Conservation (phyloP, 1,140 invertebrate species). For the Acromyrmex charruanus region DNA sequence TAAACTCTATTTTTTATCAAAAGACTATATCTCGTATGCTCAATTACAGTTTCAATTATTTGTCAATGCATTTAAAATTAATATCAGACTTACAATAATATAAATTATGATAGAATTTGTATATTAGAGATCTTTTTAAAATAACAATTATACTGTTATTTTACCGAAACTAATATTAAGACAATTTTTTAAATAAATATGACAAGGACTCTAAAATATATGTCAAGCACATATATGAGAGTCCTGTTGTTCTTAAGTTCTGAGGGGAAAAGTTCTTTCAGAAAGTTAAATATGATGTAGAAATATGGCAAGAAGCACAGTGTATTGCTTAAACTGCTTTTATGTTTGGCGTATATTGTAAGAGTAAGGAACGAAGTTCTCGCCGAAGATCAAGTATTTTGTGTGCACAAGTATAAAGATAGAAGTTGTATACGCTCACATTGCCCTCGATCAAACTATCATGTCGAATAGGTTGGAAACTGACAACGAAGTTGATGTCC, state of each 20-base stretch:
- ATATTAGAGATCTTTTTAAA: background rate
- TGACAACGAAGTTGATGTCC: conserved; percentile 79
- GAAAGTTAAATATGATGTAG: conserved; percentile 24
- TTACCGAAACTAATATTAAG: background rate
- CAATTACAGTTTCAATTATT: background rate
- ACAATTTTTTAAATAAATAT: background rate
- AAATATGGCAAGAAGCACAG: background rate
- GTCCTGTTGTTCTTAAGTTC: background rate
- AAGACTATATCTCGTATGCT: background rate
- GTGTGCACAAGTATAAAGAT: background rate
- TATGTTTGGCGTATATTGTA: conserved; percentile 15
- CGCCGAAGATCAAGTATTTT: background rate
- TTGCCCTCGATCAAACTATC: conserved; percentile 60
- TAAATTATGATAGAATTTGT: background rate
- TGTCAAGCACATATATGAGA: background rate
- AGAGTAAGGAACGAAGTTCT: background rate
- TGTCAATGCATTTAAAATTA: background rate
- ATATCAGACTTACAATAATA: background rate
- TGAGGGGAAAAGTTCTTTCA: background rate
- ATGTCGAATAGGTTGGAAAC: conserved; percentile 77
- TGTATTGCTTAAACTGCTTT: background rate
- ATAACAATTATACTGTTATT: background rate
- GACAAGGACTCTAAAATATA: background rate
- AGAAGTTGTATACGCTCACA: conserved; percentile 57
- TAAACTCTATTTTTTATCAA: background rate